A percentile compares a stretch with the other conserved stretches of the same genome.
These are phyloP conservation scores for Scylla paramamosain DNA, from an alignment of 1,140 invertebrate genomes.

Conservation along the genomic window DNA sequence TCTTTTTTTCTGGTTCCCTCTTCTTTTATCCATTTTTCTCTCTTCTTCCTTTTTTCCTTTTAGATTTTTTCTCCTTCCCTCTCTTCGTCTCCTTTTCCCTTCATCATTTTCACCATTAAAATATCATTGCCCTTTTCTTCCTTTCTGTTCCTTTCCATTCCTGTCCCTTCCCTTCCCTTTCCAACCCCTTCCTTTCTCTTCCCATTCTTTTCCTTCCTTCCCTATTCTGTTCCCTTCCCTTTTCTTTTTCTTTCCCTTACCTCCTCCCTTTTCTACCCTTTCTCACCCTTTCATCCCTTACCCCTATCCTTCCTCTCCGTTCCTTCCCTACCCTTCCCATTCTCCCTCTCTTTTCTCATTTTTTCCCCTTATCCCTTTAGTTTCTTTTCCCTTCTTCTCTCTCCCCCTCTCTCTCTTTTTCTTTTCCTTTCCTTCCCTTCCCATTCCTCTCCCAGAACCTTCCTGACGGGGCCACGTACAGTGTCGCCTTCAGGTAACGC, in stretches of 20 bases:
- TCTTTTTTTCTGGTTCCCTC: background rate
- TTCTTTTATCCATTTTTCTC: background rate
- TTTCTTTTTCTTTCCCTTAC: too few relatives aligned
- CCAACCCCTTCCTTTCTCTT: too few relatives aligned
- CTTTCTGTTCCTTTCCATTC: background rate
- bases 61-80: background rate
- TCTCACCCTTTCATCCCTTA: too few relatives aligned
- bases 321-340: background rate
- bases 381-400: background rate
- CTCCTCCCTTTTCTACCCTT: background rate
- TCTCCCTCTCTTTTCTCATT: background rate
- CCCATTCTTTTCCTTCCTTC: background rate
- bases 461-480: background rate
- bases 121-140: background rate
- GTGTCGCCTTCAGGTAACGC: background rate
- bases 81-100: background rate
- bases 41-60: background rate
- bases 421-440: background rate
- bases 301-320: background rate
- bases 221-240: background rate
- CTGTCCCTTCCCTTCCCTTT: background rate
- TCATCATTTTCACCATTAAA: too few relatives aligned
- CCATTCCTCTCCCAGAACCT: background rate
- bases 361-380: too few relatives aligned
- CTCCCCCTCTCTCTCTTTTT: background rate